Percentiles rank a stretch among this genome's conserved stretches.
Evolutionary conservation across 64 coral and sea anemone genomes (phyloP).

Genomic region (Platygyra sinensis): DNA sequence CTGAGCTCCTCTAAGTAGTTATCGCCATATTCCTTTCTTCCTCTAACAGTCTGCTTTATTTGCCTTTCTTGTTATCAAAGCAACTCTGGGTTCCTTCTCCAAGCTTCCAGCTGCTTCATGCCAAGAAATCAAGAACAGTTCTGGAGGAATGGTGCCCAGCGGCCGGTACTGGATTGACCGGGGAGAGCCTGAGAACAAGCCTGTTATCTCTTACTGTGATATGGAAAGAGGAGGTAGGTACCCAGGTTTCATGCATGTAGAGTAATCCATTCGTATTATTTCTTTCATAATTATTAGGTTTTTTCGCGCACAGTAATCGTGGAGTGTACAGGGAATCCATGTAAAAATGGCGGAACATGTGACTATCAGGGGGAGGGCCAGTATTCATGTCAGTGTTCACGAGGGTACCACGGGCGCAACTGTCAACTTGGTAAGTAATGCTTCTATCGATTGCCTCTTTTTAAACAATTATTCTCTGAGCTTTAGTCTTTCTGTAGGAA

Average conservation of each 20-base stretch:
- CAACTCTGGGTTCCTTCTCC: conserved; percentile 11
- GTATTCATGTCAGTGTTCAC: conserved; percentile 6
- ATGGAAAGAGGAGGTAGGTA: conserved; percentile 33
- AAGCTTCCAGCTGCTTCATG: conserved; percentile 37
- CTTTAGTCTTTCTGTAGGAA: too few species aligned
- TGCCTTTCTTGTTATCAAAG: background rate
- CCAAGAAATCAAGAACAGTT: conserved; percentile 37
- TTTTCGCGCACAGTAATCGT: background rate
- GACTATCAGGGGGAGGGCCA: conserved; percentile 32
- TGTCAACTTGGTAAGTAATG: conserved; percentile 37
- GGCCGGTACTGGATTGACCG: conserved; percentile 38
- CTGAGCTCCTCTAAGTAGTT: too few species aligned
- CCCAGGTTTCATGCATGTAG: background rate
- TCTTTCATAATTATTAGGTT: background rate
- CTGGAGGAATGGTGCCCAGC: background rate
- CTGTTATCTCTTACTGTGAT: conserved; percentile 22
- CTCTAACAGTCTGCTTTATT: too few species aligned
- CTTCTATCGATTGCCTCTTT: too few species aligned
- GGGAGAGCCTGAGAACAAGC: background rate
- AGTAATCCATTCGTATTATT: background rate
- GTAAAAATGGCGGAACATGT: conserved; percentile 33
- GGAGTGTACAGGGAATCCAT: conserved; percentile 1
- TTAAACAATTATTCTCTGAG: too few species aligned
- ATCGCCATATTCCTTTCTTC: too few species aligned
- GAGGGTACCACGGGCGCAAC: conserved; percentile 8